phyloP scores from a whole-genome alignment of 1,140 invertebrate genomes.

The Zaprionus africanus region DNA sequence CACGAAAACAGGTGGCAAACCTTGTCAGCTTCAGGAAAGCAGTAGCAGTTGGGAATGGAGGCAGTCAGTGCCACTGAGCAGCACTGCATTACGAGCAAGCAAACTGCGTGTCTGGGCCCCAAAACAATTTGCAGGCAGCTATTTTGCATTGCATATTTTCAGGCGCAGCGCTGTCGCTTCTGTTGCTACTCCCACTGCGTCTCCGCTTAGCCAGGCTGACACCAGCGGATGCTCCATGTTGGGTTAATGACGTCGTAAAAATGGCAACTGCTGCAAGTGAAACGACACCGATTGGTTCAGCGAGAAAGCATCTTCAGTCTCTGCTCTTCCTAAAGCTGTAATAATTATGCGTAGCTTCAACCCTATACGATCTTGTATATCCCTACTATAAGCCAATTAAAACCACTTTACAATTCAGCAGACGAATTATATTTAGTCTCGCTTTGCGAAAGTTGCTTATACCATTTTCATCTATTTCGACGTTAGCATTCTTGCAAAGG shows the following conservation, averaged over 20 bases:
- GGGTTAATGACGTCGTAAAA: slow-evolving; percentile 70
- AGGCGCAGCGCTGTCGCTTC: slow-evolving; percentile 49
- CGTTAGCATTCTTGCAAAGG: not conserved
- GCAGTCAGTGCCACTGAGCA: slow-evolving; percentile 1
- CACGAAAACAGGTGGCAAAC: not conserved
- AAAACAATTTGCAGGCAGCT: slow-evolving; percentile 57
- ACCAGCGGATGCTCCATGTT: slow-evolving; percentile 57
- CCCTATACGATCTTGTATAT: too few relatives aligned
- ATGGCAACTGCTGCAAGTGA: slow-evolving; percentile 37
- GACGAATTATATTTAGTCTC: not conserved
- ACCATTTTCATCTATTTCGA: slow-evolving; percentile 6
- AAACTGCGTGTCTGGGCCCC: slow-evolving; percentile 25
- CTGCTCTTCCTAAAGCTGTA: slow-evolving; percentile 19
- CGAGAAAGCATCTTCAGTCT: not conserved
- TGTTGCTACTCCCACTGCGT: too few relatives aligned
- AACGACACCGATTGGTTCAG: slow-evolving; percentile 41
- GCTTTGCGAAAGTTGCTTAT: not conserved
- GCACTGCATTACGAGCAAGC: slow-evolving; percentile 43
- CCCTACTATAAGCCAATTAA: not conserved
- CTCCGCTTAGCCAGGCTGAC: not conserved
- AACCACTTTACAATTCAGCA: not conserved
- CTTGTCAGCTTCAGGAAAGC: slow-evolving; percentile 2
- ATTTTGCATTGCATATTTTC: slow-evolving; percentile 63
- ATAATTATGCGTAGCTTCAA: slow-evolving; percentile 45
- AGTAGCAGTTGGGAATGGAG: not conserved